Evolutionary conservation across 2,797 vertebrate species (phyloP).

Genomic region (Arnoldichthys spilopterus): DNA sequence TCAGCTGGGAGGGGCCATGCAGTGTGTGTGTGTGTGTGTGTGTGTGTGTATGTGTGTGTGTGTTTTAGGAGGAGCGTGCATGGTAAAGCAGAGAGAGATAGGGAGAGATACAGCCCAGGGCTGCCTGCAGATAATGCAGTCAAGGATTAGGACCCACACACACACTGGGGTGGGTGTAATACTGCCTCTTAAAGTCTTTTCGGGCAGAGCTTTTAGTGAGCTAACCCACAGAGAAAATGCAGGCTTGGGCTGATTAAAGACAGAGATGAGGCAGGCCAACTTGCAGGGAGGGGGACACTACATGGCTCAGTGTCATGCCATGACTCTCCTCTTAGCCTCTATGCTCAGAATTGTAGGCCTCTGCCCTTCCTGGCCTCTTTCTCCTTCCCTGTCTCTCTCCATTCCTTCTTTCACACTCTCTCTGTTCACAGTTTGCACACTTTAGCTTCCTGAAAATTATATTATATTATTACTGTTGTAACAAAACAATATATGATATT

Average conservation of each 20-base stretch:
- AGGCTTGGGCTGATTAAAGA: slow-evolving; percentile 66
- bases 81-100: slow-evolving; percentile 14
- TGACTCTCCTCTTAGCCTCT: slow-evolving; percentile 26
- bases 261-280: slow-evolving; percentile 50
- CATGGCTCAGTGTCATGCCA: slow-evolving; percentile 34
- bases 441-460: too few species aligned
- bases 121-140: slow-evolving; percentile 67
- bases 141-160: slow-evolving; percentile 71
- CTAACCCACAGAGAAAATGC: slow-evolving; percentile 53
- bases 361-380: slow-evolving; percentile 3
- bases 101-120: slow-evolving; percentile 47
- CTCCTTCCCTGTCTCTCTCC: slow-evolving; percentile 1
- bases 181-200: slow-evolving; percentile 57
- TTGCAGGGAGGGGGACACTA: slow-evolving; percentile 38
- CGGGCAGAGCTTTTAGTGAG: slow-evolving; percentile 44
- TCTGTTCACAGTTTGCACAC: too few species aligned
- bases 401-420: not conserved
- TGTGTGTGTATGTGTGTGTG: not conserved
- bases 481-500: too few species aligned
- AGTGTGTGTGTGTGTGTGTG: slow-evolving; percentile 4
- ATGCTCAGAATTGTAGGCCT: slow-evolving; percentile 19
- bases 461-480: too few species aligned
- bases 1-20: slow-evolving; percentile 1
- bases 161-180: slow-evolving; percentile 59
- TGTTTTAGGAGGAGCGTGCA: slow-evolving; percentile 28